These are phyloP conservation scores for Stegodyphus mimosarum DNA, from an alignment of 1,140 invertebrate species.

Conservation along the genomic window DNA sequence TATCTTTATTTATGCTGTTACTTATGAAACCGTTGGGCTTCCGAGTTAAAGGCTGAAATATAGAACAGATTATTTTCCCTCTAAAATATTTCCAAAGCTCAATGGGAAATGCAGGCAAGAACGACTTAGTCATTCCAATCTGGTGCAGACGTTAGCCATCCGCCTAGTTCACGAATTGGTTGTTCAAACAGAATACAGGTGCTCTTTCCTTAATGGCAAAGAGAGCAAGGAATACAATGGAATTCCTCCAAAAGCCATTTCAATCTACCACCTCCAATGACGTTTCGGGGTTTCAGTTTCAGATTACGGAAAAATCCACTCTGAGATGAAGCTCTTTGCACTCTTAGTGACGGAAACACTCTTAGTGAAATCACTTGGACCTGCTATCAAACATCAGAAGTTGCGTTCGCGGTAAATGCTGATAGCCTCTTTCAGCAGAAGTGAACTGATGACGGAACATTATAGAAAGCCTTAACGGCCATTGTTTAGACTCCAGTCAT, in stretches of 20 bases:
- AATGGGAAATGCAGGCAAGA: too few relatives aligned
- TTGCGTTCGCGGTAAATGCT: slow-evolving; percentile 37
- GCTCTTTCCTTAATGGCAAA: slow-evolving; percentile 50
- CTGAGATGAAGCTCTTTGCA: slow-evolving; percentile 15
- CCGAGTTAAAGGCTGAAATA: too few relatives aligned
- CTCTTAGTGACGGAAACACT: slow-evolving; percentile 6
- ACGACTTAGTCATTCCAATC: too few relatives aligned
- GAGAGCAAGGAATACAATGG: slow-evolving; percentile 44
- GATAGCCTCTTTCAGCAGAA: slow-evolving; percentile 21
- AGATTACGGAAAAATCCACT: slow-evolving; percentile 51
- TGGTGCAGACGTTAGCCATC: too few relatives aligned
- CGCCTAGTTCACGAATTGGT: slow-evolving; percentile 11
- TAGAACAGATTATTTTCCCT: too few relatives aligned
- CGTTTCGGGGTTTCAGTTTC: slow-evolving; percentile 39
- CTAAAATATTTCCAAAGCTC: too few relatives aligned
- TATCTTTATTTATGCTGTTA: too few relatives aligned
- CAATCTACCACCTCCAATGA: slow-evolving; percentile 38
- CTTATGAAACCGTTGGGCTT: too few relatives aligned
- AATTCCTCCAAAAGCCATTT: slow-evolving; percentile 53
- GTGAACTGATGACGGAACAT: slow-evolving; percentile 54
- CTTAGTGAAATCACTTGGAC: slow-evolving; percentile 28
- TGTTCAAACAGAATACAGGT: slow-evolving; percentile 47
- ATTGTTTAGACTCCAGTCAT: slow-evolving; percentile 45
- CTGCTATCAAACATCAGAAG: slow-evolving; percentile 16
- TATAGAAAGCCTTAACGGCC: slow-evolving; percentile 53